Conservation (phyloP, 64 coral and sea anemone genomes). For the Actinia tenebrosa region DNA sequence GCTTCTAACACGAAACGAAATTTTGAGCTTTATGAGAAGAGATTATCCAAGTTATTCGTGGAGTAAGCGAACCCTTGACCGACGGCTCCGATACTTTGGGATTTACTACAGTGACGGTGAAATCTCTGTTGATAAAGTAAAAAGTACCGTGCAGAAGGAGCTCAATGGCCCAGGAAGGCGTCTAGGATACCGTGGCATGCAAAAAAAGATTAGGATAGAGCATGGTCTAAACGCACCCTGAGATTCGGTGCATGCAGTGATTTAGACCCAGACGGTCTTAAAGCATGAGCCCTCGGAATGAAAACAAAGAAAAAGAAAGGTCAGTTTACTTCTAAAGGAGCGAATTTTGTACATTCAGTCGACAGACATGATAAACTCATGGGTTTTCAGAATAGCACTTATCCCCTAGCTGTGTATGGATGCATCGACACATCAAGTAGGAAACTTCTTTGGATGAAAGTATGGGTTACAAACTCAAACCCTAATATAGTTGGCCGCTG, state of each 20-base stretch:
- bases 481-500: too few species aligned
- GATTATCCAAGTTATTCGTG: constrained; percentile 31
- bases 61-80: constrained; percentile 26
- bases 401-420: constrained; percentile 57
- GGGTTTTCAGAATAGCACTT: constrained; percentile 37
- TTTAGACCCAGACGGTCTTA: not conserved
- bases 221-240: constrained; percentile 20
- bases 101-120: constrained; percentile 38
- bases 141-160: constrained; percentile 13
- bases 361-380: constrained; percentile 6
- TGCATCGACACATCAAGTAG: constrained; percentile 62
- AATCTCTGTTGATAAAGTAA: constrained; percentile 33
- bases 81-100: constrained; percentile 29
- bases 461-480: not conserved
- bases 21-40: constrained; percentile 29
- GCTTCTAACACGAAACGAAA: constrained; percentile 12
- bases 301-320: constrained; percentile 60
- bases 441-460: constrained; percentile 48
- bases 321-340: constrained; percentile 36
- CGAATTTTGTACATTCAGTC: not conserved
- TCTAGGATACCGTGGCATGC: constrained; percentile 15
- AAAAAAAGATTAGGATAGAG: constrained; percentile 17
- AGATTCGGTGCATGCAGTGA: constrained; percentile 35
- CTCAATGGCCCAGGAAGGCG: constrained; percentile 8
- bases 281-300: not conserved